These are phyloP conservation scores for Threskiornis aethiopicus DNA, from an alignment of 2,797 vertebrate genomes.

Conservation along the genomic window DNA sequence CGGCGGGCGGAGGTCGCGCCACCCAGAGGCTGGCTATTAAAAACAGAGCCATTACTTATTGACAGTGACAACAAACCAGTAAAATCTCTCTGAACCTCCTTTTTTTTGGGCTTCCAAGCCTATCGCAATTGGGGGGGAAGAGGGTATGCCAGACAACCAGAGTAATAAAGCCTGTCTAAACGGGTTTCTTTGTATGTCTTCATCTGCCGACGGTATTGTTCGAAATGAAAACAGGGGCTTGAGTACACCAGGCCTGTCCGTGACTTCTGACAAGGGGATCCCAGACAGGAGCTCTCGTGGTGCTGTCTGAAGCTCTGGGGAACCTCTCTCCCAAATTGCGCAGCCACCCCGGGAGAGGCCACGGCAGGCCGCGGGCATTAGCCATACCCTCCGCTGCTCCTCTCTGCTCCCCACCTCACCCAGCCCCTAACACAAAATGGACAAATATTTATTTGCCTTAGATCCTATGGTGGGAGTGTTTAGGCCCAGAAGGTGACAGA, in stretches of 20 bases:
- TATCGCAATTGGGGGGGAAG: not conserved
- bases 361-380: not conserved
- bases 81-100: constrained; percentile 33
- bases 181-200: not conserved
- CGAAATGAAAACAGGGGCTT: not conserved
- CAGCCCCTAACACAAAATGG: not conserved
- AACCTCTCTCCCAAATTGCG: not conserved
- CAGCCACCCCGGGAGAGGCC: not conserved
- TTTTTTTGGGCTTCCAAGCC: constrained; percentile 30
- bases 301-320: not conserved
- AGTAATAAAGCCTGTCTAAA: constrained; percentile 12
- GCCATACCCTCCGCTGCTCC: not conserved
- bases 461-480: not conserved
- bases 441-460: constrained; percentile 58
- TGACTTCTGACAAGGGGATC: not conserved
- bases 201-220: not conserved
- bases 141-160: not conserved
- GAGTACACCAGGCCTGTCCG: not conserved
- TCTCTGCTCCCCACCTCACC: not conserved
- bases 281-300: not conserved
- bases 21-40: constrained; percentile 18
- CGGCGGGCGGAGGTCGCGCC: not conserved
- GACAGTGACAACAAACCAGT: constrained; percentile 42
- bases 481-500: constrained; percentile 40
- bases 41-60: constrained; percentile 31